A percentile compares a stretch with the other conserved stretches of the same genome.
These are phyloP conservation scores for Ursus arctos DNA, from an alignment of 2,113 vertebrate genomes.

Conservation along the genomic window DNA sequence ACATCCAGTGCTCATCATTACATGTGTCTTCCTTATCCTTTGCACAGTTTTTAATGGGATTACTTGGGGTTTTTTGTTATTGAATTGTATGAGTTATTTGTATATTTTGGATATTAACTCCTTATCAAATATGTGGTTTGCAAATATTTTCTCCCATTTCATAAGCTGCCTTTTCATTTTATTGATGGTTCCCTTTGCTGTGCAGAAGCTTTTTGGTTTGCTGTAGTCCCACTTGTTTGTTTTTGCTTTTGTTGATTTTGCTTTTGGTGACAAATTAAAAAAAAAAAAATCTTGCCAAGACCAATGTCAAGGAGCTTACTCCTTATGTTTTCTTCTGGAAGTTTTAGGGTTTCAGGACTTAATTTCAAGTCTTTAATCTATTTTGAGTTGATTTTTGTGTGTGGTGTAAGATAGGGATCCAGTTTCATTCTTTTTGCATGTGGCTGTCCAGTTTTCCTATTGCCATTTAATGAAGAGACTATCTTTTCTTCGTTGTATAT, in stretches of 20 bases:
- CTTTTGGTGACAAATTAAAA: background rate
- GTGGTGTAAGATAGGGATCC: background rate
- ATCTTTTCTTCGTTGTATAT: background rate
- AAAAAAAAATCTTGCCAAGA: background rate
- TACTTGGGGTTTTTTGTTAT: background rate
- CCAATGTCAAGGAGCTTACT: background rate
- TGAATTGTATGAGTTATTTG: background rate
- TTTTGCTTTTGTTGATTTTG: background rate
- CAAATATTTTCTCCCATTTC: background rate
- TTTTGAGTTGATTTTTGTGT: background rate
- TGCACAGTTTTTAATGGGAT: background rate
- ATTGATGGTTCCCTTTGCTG: background rate
- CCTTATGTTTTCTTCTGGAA: background rate
- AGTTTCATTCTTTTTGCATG: background rate
- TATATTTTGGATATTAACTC: background rate
- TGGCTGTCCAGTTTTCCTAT: background rate
- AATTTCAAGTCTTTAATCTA: background rate
- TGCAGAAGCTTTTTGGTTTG: background rate
- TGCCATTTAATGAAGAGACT: background rate
- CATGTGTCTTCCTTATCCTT: background rate
- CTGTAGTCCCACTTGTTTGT: background rate
- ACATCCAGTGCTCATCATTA: background rate
- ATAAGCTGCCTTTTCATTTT: background rate
- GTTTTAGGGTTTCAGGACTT: background rate
- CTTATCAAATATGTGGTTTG: background rate